Evolutionary conservation across 2,888 invertebrate species (phyloP).

Genomic region (Seira sanloemensis): DNA sequence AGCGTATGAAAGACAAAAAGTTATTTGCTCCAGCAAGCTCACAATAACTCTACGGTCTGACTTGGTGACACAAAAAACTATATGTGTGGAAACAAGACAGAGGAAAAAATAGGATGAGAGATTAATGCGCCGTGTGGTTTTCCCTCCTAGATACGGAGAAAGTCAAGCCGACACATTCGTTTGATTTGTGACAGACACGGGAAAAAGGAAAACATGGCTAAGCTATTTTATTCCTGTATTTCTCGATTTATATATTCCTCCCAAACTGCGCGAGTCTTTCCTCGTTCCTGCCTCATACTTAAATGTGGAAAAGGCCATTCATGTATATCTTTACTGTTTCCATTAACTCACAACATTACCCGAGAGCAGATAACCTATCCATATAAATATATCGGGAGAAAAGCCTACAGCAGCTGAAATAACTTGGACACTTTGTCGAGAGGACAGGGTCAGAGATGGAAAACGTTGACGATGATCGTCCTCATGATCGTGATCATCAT

Average conservation of each 20-base stretch:
- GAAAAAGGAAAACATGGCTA: slow-evolving; percentile 61
- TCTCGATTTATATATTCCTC: slow-evolving; percentile 17
- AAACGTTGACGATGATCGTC: slow-evolving; percentile 35
- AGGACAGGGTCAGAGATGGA: slow-evolving; percentile 49
- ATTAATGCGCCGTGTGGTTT: slow-evolving; percentile 53
- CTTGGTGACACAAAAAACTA: background rate
- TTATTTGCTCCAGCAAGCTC: slow-evolving; percentile 1
- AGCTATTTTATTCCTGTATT: slow-evolving; percentile 44
- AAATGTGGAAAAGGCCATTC: background rate
- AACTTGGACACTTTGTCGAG: slow-evolving; percentile 43
- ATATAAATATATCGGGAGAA: no score
- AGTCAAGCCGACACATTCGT: slow-evolving; percentile 55
- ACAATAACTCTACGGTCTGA: background rate
- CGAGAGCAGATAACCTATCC: no score
- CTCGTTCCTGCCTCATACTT: background rate
- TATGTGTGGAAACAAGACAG: background rate
- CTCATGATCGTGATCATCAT: background rate
- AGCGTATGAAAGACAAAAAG: no score
- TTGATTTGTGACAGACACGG: slow-evolving; percentile 64
- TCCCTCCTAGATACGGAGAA: slow-evolving; percentile 21
- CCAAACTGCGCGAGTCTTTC: background rate
- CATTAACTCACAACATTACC: background rate
- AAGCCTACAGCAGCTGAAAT: background rate
- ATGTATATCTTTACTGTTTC: background rate
- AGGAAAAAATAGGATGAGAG: slow-evolving; percentile 35